Evolutionary conservation across 53 echinoderm and acorn worm genomes (phyloP), one percentile per base, ranked within the genome.

Genomic region (Pentamera pediparva): DNA sequence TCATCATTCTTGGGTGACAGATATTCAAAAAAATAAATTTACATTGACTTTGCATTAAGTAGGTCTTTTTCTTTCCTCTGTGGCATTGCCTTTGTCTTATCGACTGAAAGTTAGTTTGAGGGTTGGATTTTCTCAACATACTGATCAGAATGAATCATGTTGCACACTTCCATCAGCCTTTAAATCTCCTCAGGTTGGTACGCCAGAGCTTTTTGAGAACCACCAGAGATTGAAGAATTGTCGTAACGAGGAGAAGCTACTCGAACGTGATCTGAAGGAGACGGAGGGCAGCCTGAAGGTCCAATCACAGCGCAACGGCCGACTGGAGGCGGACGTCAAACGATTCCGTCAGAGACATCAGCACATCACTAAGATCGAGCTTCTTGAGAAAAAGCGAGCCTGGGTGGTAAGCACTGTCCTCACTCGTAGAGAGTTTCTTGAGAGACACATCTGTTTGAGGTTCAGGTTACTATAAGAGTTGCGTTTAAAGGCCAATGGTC

Each of bases 351-450:
- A 84, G 55, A 64, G 84, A 32, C 88, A 92, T 74, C 86, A 88
- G 35, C 89, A 89, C 43, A 74, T 98, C 50, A 85, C 88, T 31
- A 86, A 77, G 38, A 89, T 98, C 28, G 91, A 91, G 53, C 88
- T 86, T 0, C 59, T 98, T 36, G 91, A 98, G 34, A 88, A 92
- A 82, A 98, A 98, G 67, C 85, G 75, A 76, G 89, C 86, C 10
- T 98, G 91, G 88, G 83, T 98, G 83, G 98, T 98, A 75, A 75
- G 86, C 54, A 32, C 10, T 1, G 47, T 45, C 47, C 12, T 45
- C n/a, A 1, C n/a, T 12, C 47, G 13, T 15, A 1, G 47, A 15
- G n/a, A 15, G 1, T 15, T 15, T 15, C 47, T 45, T 45, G 47
- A 0, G 12, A 12, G n/a, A 45, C 12, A 45, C 47, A 15, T 45